Evolutionary conservation across 2,888 invertebrate genomes (phyloP).

Genomic region (Bimastos eiseni): DNA sequence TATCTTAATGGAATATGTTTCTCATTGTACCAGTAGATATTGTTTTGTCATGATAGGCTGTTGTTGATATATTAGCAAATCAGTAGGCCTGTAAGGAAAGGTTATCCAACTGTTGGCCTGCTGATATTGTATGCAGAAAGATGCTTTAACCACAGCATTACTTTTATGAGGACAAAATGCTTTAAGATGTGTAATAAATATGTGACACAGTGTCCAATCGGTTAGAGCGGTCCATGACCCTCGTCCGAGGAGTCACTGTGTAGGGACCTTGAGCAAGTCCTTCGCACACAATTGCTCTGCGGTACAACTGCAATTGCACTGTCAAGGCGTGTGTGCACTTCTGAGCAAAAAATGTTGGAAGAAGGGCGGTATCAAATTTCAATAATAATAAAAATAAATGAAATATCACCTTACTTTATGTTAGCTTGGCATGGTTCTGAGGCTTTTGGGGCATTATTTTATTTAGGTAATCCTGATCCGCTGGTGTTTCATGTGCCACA

Average conservation of each 20-base stretch:
- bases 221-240: no score
- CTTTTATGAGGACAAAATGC: background rate
- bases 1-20: background rate
- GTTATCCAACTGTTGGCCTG: background rate
- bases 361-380: no score
- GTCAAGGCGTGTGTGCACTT: no score
- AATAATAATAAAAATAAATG: no score
- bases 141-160: background rate
- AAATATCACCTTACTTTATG: background rate
- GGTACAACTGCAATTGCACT: no score
- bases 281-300: no score
- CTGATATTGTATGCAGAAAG: background rate
- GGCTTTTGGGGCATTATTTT: constrained; percentile 7
- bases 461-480: constrained; percentile 68
- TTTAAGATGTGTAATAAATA: no score
- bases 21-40: no score
- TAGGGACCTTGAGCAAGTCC: no score
- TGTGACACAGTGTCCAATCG: no score
- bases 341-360: no score
- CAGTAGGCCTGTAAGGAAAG: background rate
- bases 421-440: background rate
- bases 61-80: background rate
- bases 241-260: no score
- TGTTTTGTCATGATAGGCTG: background rate
- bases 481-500: constrained; percentile 74